Evolutionary conservation across 2,888 invertebrate species (phyloP).

Genomic region (Lumbricus terrestris): DNA sequence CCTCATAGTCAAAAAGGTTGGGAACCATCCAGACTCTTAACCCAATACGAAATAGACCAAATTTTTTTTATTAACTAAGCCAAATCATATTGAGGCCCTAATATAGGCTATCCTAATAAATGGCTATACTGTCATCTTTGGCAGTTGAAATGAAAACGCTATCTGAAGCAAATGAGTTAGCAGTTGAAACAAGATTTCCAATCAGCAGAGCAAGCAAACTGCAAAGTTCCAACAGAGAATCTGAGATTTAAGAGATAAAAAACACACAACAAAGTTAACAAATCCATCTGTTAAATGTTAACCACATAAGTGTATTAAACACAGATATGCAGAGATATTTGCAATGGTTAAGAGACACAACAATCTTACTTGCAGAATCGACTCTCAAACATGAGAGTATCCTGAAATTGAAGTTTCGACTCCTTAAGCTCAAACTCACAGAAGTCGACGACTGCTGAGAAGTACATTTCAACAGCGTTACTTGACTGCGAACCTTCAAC

Average conservation of each 20-base stretch:
- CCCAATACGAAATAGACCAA: neutral
- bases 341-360: neutral
- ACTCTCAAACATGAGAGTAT: constrained; percentile 59
- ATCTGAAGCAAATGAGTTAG: neutral
- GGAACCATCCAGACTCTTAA: too few relatives aligned
- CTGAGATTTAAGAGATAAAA: neutral
- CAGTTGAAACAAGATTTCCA: neutral
- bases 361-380: constrained; percentile 57
- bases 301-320: neutral
- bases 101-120: neutral
- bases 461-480: constrained; percentile 51
- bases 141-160: neutral
- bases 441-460: constrained; percentile 54
- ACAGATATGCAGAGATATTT: neutral
- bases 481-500: constrained; percentile 49
- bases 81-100: too few relatives aligned
- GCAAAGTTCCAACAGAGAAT: neutral
- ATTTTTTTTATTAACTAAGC: neutral
- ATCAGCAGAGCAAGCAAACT: neutral
- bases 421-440: constrained; percentile 53
- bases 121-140: neutral
- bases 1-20: too few relatives aligned
- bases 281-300: neutral
- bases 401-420: constrained; percentile 53
- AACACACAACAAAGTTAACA: neutral